Evolutionary conservation across 2,888 invertebrate species (phyloP), one percentile per base, ranked within the genome.

Genomic region (Orthosia gracilis): DNA sequence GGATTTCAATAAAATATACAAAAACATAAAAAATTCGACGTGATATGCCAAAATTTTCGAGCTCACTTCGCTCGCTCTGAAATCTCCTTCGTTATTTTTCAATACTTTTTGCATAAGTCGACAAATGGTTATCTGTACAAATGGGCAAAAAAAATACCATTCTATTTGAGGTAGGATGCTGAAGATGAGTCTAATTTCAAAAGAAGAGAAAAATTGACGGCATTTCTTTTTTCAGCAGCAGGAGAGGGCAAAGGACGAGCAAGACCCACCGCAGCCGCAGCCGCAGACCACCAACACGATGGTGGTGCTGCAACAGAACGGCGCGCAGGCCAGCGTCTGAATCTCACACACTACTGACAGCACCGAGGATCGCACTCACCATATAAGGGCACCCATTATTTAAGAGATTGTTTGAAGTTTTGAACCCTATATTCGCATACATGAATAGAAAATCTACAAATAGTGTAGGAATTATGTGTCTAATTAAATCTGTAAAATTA

Each of bases 291-390:
- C 90, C 66, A 87, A 93, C 87, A 95, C 95, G 9, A 91, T 95
- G 78, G 95, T 95, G 69, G 91, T 95, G 82, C 80, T 95, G 84
- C 93, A 95, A 1, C 93, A 91, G 76, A 88, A 85, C 5, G 93
- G 93, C 71, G 66, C 87, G 18, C 94, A 93, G 80, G 93, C 94
- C 5, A 92, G 92, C 85, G 95, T 96, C 77, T 96, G 93, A 95
- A 93, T 92, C 93, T 92, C 92, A 76, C 61, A 15, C 69, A 52
- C 57, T 57, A 73, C 74, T 73, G 72, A 78, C 64, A 73, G 85
- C 85, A 75, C 65, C 82, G 87, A 87, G 88, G 87, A 86, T 85
- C 73, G 63, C 83, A 69, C 62, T 58, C 72, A 76, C 50, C 73
- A 62, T 63, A 65, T 45, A 63, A 65, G 67, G 69, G 67, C 68